Evolutionary conservation across 2,113 vertebrate genomes (phyloP), one percentile per base, ranked within the genome.

Genomic region (Synchiropus splendidus): DNA sequence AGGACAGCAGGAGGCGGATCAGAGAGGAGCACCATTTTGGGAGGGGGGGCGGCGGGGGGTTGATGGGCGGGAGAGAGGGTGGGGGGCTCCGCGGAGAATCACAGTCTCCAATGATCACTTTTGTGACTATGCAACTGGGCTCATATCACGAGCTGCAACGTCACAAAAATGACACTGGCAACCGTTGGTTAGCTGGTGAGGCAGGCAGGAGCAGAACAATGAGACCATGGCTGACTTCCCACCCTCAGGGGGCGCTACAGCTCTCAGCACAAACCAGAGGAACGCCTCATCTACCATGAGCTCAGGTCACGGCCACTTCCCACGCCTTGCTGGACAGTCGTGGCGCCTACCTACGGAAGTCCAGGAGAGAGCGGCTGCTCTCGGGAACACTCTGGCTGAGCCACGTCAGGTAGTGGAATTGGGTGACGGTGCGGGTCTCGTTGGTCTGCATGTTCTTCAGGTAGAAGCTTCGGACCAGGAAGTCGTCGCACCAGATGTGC

Each of bases 71-170:
- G 12, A 15, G 33, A 41, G 16, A 33, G 41, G 21, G 9, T 5
- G 4, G 15, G 17, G 46, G 36, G 44, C 21, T 27, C 8, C 21
- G 21, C 21, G 4, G 21, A 27, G 21, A 27, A 27, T 27, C 21
- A 27, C 93, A 95, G 92, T 97, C 89, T 97, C 94, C 93, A 98
- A 97, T 97, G 92, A 97, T 99, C 95, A 99, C 95, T 99, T 99
- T 99, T 99, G 95, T 98, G 95, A 99, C 95, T 99, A 99, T 99
- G 95, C 95, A 99, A 99, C 95, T 99, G 93, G 91, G 91, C 92
- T 95, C 86, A 97, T 97, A 97, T 97, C 92, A 98, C 95, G 92
- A 97, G 94, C 94, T 97, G 94, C 94, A 97, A 93, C 92, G 88
- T 96, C 93, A 97, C 93, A 97, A 97, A 97, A 97, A 97, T 97